A percentile compares a stretch with the other conserved stretches of the same genome.
Conservation (phyloP, 1,140 invertebrate genomes). For the Pseudomyrmex cubaensis region DNA sequence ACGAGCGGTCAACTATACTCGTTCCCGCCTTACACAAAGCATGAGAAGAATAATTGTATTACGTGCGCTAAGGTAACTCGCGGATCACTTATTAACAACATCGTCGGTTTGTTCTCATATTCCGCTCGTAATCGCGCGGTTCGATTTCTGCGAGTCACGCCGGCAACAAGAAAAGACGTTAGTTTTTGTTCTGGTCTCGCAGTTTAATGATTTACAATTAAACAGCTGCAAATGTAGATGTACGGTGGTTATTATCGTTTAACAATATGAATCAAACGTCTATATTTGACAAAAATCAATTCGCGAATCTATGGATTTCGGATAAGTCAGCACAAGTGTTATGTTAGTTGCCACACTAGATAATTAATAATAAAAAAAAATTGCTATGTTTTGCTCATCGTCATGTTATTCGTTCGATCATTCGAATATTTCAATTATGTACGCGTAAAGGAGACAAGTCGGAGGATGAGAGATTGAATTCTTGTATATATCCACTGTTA, state of each 20-base stretch:
- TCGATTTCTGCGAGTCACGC: background rate
- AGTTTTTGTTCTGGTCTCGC: background rate
- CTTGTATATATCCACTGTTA: background rate
- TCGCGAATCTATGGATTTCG: no score
- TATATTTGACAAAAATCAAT: background rate
- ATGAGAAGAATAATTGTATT: slow-evolving; percentile 41
- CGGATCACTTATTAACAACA: slow-evolving; percentile 33
- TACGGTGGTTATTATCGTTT: background rate
- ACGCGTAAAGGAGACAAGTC: no score
- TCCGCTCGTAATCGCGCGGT: background rate
- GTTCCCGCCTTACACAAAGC: background rate
- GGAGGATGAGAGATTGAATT: background rate
- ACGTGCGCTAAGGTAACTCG: background rate
- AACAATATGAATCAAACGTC: background rate
- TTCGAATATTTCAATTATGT: no score
- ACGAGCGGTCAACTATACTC: slow-evolving; percentile 18
- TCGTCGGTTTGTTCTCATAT: background rate
- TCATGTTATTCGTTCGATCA: no score
- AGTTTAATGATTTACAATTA: background rate
- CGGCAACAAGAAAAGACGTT: background rate
- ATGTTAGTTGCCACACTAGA: no score
- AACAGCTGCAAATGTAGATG: background rate
- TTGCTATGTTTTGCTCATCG: no score
- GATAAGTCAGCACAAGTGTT: no score
- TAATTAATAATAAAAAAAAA: no score